Base-by-base conservation (phyloP, 2,888 invertebrate genomes). In the Druceiella hillmani region DNA sequence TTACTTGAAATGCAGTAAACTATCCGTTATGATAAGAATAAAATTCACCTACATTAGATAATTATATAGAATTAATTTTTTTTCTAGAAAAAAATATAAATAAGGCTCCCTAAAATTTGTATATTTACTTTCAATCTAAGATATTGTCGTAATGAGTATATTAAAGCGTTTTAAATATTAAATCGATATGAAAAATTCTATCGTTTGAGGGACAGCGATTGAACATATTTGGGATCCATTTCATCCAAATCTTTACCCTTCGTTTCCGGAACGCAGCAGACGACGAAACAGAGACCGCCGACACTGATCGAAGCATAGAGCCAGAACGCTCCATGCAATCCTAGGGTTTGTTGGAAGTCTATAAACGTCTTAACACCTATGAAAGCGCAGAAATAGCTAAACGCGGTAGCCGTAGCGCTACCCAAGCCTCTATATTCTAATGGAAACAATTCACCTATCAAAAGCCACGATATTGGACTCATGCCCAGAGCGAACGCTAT, bases 211-310 rank as follows among this genome's bases (percentile, higher is more conserved):
- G 68, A 69, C 7, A 70, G 51, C 56, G 61, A 70, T 46, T 64
- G 67, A 22, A 78, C 76, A 52, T 77, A 77, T 53, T 79, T 78
- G 17, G 83, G 79, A 56, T 86, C 83, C 79, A 92, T 90, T 62
- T 92, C 90, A 57, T 89, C 89, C 51, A 93, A 68, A 56, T 90
- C 88, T 50, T 83, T 83, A 1, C 92, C 92, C 60, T 88, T 91
- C 3, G 93, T 93, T 66, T 93, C 92, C 1, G 92, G 92, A 5
- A 93, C 87, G 57, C 83, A 86, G 54, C 84, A 83, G 3, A 86
- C 83, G 2, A 91, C 86, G 60, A 91, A 92, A 57, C 88, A 81
- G 7, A 90, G 67, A 11, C 89, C 87, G 14, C 84, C 76, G 0
- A 88, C 79, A 30, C 89, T 87, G 55, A 89, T 80, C 36, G 81